Percentiles rank a stretch among this genome's conserved stretches.
phyloP scores from a whole-genome alignment of 2,888 invertebrate genomes.

The Zhengitettix transpicula region DNA sequence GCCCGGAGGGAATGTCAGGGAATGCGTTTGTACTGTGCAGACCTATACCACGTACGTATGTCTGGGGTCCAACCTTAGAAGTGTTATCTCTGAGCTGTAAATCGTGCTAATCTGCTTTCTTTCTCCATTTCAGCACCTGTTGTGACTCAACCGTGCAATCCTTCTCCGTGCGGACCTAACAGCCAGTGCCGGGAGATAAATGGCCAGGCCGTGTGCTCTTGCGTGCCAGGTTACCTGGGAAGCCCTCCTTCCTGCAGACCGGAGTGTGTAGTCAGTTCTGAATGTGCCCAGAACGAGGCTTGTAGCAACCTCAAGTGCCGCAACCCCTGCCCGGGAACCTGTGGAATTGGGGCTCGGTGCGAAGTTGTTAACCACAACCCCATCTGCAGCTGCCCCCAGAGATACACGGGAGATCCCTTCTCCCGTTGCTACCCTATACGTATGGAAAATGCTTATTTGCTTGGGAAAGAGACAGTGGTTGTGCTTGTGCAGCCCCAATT shows the following conservation, averaged over 20 bases:
- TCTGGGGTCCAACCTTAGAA: not conserved
- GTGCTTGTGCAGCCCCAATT: not conserved
- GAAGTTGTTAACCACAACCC: slow-evolving; percentile 54
- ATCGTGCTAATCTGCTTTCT: not conserved
- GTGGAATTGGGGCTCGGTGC: slow-evolving; percentile 36
- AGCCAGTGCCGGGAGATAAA: slow-evolving; percentile 36
- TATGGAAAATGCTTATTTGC: not conserved
- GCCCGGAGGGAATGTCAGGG: slow-evolving; percentile 38
- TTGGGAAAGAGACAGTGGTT: not conserved
- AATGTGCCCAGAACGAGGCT: slow-evolving; percentile 35
- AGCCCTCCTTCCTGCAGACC: slow-evolving; percentile 38
- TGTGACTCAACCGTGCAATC: slow-evolving; percentile 6
- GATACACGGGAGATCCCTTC: slow-evolving; percentile 61
- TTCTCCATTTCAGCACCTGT: slow-evolving; percentile 1
- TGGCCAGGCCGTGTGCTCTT: slow-evolving; percentile 37
- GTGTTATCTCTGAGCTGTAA: not conserved
- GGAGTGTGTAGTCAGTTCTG: slow-evolving; percentile 39
- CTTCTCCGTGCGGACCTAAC: slow-evolving; percentile 33
- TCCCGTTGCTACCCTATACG: slow-evolving; percentile 38
- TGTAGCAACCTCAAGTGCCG: slow-evolving; percentile 42
- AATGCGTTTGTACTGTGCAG: slow-evolving; percentile 49
- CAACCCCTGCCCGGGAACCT: slow-evolving; percentile 39
- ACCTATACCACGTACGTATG: slow-evolving; percentile 21
- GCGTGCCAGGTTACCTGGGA: slow-evolving; percentile 36
- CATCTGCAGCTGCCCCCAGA: slow-evolving; percentile 38